Conservation (phyloP, 2,113 vertebrate species). For the Pan paniscus region DNA sequence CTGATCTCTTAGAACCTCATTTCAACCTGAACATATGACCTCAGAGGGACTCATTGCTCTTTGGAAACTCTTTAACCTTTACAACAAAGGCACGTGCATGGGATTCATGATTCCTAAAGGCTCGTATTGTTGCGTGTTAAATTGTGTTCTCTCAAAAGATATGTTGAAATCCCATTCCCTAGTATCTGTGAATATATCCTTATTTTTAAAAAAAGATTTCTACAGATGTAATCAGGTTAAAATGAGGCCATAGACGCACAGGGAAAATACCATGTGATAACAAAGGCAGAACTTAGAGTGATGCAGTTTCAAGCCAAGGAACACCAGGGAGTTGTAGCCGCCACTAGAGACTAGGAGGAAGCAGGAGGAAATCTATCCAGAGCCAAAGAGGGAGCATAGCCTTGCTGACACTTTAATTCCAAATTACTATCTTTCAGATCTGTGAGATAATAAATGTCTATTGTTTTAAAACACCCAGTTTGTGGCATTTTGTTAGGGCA, state of each 20-base stretch:
- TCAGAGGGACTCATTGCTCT: neutral
- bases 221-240: neutral
- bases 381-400: neutral
- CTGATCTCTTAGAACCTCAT: neutral
- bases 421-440: neutral
- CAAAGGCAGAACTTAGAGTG: neutral
- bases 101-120: neutral
- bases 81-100: neutral
- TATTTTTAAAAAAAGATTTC: neutral
- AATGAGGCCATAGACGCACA: neutral
- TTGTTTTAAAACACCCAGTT: neutral
- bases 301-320: neutral
- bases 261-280: accelerated
- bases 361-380: neutral
- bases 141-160: neutral
- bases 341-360: neutral
- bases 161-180: neutral
- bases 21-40: neutral
- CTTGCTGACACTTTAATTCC: neutral
- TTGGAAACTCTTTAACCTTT: neutral
- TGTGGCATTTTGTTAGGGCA: neutral
- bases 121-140: neutral
- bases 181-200: neutral
- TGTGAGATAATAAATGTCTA: neutral
- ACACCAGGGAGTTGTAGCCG: neutral